Evolutionary conservation across 2,888 invertebrate genomes (phyloP).

Genomic region (Noctua comes): DNA sequence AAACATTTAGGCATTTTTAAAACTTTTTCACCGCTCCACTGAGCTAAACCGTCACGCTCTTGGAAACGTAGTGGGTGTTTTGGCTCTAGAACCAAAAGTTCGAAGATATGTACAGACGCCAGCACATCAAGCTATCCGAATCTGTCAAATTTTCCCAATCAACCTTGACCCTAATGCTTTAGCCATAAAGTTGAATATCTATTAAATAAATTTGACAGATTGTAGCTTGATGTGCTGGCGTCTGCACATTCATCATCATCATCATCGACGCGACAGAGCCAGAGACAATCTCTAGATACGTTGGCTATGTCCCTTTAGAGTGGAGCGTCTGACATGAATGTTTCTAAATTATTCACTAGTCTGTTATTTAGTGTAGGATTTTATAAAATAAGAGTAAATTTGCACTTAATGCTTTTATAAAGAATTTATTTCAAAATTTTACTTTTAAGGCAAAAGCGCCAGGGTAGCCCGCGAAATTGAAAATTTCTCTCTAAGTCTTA

Average conservation of each 20-base stretch:
- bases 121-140: too few relatives aligned
- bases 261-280: too few relatives aligned
- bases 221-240: too few relatives aligned
- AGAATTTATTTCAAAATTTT: slow-evolving; percentile 25
- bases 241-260: background rate
- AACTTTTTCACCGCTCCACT: background rate
- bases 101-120: background rate
- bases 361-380: slow-evolving; percentile 50
- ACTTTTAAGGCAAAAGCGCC: background rate
- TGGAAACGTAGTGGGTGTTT: background rate
- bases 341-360: slow-evolving; percentile 53
- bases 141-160: too few relatives aligned
- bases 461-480: background rate
- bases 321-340: slow-evolving; percentile 19
- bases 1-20: background rate
- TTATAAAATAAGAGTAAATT: slow-evolving; percentile 31
- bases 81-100: background rate
- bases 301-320: background rate
- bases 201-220: too few relatives aligned
- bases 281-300: background rate
- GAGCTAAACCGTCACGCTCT: background rate
- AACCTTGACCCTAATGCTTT: too few relatives aligned
- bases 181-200: too few relatives aligned
- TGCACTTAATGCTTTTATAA: slow-evolving; percentile 27
- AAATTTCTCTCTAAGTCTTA: background rate